These are phyloP conservation scores for Helogale parvula DNA, from an alignment of 2,113 vertebrate species.

Conservation along the genomic window DNA sequence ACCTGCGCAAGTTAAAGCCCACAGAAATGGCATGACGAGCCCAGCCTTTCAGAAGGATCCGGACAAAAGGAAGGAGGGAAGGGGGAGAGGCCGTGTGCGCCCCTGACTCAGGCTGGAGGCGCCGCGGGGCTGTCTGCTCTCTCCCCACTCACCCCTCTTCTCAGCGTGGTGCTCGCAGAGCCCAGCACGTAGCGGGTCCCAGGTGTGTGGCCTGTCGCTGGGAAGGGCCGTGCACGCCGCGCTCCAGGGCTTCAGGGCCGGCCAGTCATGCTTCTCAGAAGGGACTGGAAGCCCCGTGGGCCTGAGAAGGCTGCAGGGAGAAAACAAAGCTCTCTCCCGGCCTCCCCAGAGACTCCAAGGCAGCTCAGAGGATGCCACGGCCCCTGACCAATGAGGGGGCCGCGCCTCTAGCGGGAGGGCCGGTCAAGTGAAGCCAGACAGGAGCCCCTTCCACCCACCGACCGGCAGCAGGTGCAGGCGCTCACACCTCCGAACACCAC, in stretches of 20 bases:
- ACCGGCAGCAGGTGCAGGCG: background rate
- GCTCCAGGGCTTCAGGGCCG: background rate
- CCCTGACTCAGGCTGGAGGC: background rate
- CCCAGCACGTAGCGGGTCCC: background rate
- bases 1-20: background rate
- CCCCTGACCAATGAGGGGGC: background rate
- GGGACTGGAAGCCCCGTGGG: background rate
- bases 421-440: background rate
- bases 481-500: background rate
- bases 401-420: background rate
- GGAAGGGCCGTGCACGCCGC: background rate
- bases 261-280: background rate
- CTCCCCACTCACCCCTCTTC: background rate
- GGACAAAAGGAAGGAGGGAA: background rate
- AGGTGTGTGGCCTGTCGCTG: background rate
- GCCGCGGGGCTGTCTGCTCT: too few relatives aligned
- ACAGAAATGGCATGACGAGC: background rate
- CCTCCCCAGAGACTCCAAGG: background rate
- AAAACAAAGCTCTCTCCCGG: background rate
- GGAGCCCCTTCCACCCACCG: background rate
- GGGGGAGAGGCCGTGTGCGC: background rate
- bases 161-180: rapidly evolving
- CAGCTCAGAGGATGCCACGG: background rate
- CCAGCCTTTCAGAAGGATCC: background rate
- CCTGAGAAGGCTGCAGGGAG: background rate